Conservation (phyloP, 1,140 invertebrate genomes). For the Vollenhovia emeryi region DNA sequence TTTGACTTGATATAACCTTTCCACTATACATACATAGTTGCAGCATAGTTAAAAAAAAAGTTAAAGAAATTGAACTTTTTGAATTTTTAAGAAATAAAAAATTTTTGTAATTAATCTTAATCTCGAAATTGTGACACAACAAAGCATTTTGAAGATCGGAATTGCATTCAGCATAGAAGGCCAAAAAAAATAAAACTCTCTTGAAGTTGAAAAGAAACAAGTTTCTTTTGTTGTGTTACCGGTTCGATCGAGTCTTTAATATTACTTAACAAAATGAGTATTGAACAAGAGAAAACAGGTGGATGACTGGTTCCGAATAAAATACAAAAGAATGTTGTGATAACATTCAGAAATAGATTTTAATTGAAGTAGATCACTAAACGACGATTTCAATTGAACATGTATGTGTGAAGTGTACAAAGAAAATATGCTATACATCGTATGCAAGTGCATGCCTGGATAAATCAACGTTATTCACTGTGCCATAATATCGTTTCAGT, state of each 20-base stretch:
- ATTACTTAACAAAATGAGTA: not conserved
- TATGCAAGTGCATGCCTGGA: not conserved
- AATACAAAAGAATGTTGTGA: not conserved
- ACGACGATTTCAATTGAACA: not conserved
- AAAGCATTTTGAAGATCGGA: not conserved
- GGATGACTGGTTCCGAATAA: not conserved
- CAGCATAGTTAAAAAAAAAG: too few species aligned
- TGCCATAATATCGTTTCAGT: not conserved
- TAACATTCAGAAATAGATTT: not conserved
- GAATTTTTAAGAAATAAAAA: not conserved
- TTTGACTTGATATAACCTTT: too few species aligned
- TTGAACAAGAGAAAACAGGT: not conserved
- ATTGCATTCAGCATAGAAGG: not conserved
- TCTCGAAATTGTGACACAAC: not conserved
- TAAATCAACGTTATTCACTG: conserved; percentile 1
- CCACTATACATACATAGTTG: too few species aligned
- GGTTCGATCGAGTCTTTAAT: not conserved
- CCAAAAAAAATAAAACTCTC: not conserved
- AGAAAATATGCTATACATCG: not conserved
- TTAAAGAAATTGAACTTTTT: too few species aligned
- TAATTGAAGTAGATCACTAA: not conserved
- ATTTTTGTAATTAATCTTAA: not conserved
- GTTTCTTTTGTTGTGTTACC: not conserved
- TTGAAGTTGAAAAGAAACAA: not conserved
- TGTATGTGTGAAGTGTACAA: not conserved